A percentile compares a stretch with the other conserved stretches of the same genome.
Conservation (phyloP, 2,797 vertebrate species). For the Acrossocheilus fasciatus region DNA sequence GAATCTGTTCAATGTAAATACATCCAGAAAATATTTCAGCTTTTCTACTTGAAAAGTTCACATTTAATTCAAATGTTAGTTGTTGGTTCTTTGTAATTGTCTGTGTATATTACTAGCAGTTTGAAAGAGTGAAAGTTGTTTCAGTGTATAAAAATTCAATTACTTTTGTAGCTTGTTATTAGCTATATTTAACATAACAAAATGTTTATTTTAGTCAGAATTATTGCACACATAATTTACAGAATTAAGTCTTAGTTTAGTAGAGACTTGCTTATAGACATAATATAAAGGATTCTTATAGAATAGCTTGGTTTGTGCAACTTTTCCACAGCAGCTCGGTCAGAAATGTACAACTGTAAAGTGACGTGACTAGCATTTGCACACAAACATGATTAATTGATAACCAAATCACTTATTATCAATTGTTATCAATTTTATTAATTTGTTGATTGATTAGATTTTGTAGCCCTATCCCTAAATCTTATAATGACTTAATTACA, state of each 20-base stretch:
- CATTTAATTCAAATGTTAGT: not conserved
- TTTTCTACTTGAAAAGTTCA: too few relatives aligned
- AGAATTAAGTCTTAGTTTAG: not conserved
- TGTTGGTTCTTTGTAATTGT: not conserved
- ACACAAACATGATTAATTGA: too few relatives aligned
- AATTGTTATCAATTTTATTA: not conserved
- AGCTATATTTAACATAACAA: not conserved
- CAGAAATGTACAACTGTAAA: not conserved
- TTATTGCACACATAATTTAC: not conserved
- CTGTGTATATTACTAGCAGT: not conserved
- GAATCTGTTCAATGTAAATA: too few relatives aligned
- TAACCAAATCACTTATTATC: not conserved
- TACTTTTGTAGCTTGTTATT: too few relatives aligned
- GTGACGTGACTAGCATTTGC: not conserved
- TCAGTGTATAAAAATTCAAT: not conserved
- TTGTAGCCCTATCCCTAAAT: not conserved
- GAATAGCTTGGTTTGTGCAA: not conserved
- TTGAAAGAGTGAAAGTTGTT: not conserved
- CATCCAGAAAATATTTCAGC: too few relatives aligned
- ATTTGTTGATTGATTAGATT: not conserved
- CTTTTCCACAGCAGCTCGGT: not conserved
- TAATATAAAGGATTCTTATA: not conserved
- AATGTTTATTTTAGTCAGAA: not conserved
- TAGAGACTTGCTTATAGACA: not conserved
- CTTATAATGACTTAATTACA: not conserved